Conservation (phyloP, 1,140 invertebrate species). For the Trissolcus basalis region DNA sequence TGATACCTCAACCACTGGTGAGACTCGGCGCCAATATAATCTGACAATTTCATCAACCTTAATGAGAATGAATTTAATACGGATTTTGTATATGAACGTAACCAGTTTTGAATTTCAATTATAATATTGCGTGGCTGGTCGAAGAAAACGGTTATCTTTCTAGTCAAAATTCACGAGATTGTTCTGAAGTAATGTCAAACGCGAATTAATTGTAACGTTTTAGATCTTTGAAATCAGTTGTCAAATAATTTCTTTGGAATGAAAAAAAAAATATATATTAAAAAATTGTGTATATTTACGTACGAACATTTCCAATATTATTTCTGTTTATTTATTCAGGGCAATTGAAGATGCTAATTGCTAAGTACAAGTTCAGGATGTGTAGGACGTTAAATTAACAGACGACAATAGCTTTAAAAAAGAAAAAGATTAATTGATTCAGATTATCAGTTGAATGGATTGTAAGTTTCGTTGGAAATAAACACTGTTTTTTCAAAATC, state of each 20-base stretch:
- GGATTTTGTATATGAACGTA: no score
- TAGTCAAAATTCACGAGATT: no score
- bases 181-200: no score
- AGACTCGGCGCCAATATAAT: constrained; percentile 55
- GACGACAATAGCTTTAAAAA: constrained; percentile 10
- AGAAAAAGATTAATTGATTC: constrained; percentile 7
- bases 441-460: constrained; percentile 17
- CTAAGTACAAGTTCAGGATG: constrained; percentile 22
- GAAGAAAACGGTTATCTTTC: no score
- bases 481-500: constrained; percentile 2
- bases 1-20: constrained; percentile 74
- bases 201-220: no score
- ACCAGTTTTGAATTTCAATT: no score
- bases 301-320: constrained; percentile 3
- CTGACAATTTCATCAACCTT: constrained; percentile 14
- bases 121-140: no score
- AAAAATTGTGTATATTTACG: neutral
- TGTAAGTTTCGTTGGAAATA: constrained; percentile 26
- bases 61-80: neutral
- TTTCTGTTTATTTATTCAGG: constrained; percentile 22
- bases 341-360: constrained; percentile 12
- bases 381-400: constrained; percentile 16
- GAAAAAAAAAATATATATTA: neutral
- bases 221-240: no score
- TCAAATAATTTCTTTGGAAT: neutral